These are phyloP conservation scores for Zaprionus vittiger DNA, from an alignment of 1,140 invertebrate genomes.

Conservation along the genomic window DNA sequence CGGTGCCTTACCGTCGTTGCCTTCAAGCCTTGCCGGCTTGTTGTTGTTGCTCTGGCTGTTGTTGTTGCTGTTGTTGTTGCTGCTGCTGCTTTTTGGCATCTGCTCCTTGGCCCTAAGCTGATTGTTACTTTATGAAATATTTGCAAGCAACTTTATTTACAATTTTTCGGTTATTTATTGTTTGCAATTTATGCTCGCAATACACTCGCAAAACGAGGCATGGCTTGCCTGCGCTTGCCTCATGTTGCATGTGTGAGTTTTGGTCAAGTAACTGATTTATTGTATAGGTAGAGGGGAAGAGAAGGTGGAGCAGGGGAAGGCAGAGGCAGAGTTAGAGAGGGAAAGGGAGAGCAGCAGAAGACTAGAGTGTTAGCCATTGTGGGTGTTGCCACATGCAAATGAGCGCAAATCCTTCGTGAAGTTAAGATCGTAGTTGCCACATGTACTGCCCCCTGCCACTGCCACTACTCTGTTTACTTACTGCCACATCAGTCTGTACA, in stretches of 20 bases:
- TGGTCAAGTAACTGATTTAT: slow-evolving; percentile 79
- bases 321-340: not conserved
- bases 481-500: not conserved
- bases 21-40: slow-evolving; percentile 35
- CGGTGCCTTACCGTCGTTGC: slow-evolving; percentile 62
- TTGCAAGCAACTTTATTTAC: slow-evolving; percentile 82
- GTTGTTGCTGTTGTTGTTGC: slow-evolving; percentile 32
- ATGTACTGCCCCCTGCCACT: not conserved
- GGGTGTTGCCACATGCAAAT: slow-evolving; percentile 49
- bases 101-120: slow-evolving; percentile 79
- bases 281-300: slow-evolving; percentile 25
- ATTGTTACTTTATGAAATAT: slow-evolving; percentile 81
- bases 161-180: slow-evolving; percentile 83
- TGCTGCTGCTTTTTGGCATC: slow-evolving; percentile 71
- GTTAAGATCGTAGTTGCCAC: not conserved
- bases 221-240: not conserved
- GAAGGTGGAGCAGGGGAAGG: too few species aligned
- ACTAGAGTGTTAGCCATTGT: slow-evolving; percentile 12
- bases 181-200: slow-evolving; percentile 79
- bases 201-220: slow-evolving; percentile 47
- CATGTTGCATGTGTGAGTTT: slow-evolving; percentile 46
- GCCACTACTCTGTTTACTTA: not conserved
- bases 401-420: slow-evolving; percentile 18
- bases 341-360: not conserved
- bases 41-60: slow-evolving; percentile 40